Evolutionary conservation across 2,797 vertebrate genomes (phyloP).

Genomic region (Hirundo rustica): DNA sequence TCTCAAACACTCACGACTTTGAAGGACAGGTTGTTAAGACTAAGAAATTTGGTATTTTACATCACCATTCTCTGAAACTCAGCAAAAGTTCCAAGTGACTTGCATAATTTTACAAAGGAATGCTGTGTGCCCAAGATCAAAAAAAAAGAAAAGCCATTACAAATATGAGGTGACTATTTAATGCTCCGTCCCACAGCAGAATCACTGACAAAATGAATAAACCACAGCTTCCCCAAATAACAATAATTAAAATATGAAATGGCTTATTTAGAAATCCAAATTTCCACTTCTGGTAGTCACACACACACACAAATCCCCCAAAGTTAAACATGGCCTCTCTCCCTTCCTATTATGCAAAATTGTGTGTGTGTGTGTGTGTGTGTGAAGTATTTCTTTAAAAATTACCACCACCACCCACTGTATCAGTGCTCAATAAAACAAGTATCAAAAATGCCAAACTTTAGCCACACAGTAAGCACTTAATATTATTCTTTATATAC

Average conservation of each 20-base stretch:
- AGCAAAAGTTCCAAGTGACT: not conserved
- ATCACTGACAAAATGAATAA: not conserved
- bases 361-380: no score
- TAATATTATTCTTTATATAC: not conserved
- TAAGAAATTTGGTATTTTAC: not conserved
- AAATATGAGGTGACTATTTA: not conserved
- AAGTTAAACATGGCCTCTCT: not conserved
- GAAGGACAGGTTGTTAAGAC: not conserved
- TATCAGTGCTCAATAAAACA: not conserved
- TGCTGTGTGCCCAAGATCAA: not conserved
- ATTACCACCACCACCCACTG: not conserved
- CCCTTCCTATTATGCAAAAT: not conserved
- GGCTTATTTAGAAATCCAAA: not conserved
- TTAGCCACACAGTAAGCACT: not conserved
- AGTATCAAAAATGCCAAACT: not conserved
- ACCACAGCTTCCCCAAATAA: not conserved
- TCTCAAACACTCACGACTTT: not conserved
- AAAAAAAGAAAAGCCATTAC: not conserved
- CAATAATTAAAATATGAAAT: not conserved
- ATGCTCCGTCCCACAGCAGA: not conserved
- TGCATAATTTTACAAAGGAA: not conserved
- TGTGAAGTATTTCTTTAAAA: not conserved
- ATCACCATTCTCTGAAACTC: not conserved
- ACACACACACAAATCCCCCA: rapidly evolving
- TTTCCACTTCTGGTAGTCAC: not conserved